phyloP scores from a whole-genome alignment of 2,797 vertebrate species.

The Lateolabrax maculatus region DNA sequence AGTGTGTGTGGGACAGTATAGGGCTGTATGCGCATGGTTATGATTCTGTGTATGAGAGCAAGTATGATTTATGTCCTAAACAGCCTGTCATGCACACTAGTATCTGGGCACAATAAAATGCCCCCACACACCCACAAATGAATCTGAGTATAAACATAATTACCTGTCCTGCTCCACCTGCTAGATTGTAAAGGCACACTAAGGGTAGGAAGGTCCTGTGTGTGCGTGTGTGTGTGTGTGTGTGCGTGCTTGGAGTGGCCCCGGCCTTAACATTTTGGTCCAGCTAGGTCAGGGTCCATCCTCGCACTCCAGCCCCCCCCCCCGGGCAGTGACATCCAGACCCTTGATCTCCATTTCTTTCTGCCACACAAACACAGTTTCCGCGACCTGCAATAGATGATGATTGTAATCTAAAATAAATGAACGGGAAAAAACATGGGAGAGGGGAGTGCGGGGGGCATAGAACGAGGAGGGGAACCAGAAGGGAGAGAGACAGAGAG shows the following conservation, averaged over 20 bases:
- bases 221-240: constrained; percentile 7
- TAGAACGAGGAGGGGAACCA: constrained; percentile 6
- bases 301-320: constrained; percentile 45
- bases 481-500: constrained; percentile 73
- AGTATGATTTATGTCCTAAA: constrained; percentile 25
- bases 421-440: constrained; percentile 82
- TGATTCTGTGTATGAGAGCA: constrained; percentile 1
- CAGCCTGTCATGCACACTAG: not conserved
- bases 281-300: constrained; percentile 66
- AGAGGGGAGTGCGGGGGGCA: constrained; percentile 9
- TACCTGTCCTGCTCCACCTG: not conserved
- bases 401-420: constrained; percentile 95
- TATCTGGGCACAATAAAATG: not conserved
- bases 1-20: not conserved
- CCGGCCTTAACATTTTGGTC: constrained; percentile 31
- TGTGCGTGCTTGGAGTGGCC: constrained; percentile 6
- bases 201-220: not conserved
- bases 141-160: constrained; percentile 5
- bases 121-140: constrained; percentile 9
- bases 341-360: constrained; percentile 68
- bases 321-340: constrained; percentile 56
- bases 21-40: not conserved
- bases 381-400: constrained; percentile 73
- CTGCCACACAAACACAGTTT: constrained; percentile 70
- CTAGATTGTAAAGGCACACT: not conserved